Conservation (phyloP, 2,797 vertebrate species). For the Coccyzus lansbergi region DNA sequence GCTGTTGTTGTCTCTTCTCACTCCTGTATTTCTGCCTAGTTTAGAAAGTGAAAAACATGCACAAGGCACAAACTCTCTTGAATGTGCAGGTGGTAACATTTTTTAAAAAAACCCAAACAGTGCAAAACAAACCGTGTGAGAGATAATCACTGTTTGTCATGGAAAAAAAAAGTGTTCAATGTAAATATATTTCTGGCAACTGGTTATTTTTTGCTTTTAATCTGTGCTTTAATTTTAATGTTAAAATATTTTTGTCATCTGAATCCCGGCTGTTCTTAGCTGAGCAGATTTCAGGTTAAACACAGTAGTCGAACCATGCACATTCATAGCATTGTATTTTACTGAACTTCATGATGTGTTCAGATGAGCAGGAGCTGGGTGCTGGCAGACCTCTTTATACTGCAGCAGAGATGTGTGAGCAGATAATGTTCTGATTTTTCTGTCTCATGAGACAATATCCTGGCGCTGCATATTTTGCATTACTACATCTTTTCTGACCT, state of each 20-base stretch:
- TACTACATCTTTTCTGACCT: not conserved
- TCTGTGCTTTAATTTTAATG: not conserved
- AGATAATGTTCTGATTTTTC: not conserved
- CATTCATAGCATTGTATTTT: not conserved
- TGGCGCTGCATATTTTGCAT: not conserved
- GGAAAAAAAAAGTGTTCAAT: not conserved
- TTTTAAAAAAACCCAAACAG: not conserved
- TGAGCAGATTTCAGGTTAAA: not conserved
- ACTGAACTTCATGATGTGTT: not conserved
- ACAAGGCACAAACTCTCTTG: not conserved
- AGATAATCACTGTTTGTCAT: not conserved
- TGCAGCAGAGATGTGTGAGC: not conserved
- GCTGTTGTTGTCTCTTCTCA: not conserved
- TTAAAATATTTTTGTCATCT: not conserved
- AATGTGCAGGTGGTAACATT: not conserved
- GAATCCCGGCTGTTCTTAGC: not conserved
- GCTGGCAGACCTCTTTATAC: not conserved
- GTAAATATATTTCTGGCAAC: not conserved
- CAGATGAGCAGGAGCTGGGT: not conserved
- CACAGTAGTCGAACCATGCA: not conserved
- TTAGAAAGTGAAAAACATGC: not conserved
- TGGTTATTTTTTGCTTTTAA: not conserved
- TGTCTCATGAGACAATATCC: not conserved
- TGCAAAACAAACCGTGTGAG: not conserved
- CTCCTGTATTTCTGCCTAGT: not conserved